Percentiles rank a stretch among this genome's conserved stretches.
Conservation (phyloP, 1,140 invertebrate species). For the Drosophila mayri region DNA sequence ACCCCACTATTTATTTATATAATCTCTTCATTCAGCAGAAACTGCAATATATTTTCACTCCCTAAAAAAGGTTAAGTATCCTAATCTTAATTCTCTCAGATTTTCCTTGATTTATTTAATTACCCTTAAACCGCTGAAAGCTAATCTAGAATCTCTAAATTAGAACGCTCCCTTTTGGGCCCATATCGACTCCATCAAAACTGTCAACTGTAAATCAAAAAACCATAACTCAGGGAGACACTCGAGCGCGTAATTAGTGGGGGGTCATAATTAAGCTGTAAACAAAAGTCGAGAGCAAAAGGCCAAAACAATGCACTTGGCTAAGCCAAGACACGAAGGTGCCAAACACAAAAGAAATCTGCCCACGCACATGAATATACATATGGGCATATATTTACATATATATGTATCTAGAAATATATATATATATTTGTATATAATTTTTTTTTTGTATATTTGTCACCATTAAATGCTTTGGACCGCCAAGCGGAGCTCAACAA, state of each 20-base stretch:
- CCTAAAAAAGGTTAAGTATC: neutral
- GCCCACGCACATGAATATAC: slow-evolving; percentile 44
- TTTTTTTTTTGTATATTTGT: slow-evolving; percentile 21
- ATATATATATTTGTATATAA: neutral
- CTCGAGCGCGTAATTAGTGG: slow-evolving; percentile 63
- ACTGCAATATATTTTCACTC: neutral
- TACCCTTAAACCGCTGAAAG: neutral
- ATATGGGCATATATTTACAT: slow-evolving; percentile 10
- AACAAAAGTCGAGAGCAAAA: slow-evolving; percentile 26
- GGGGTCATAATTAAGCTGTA: slow-evolving; percentile 68
- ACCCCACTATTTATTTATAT: no score
- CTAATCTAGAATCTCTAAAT: slow-evolving; percentile 20
- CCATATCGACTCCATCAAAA: slow-evolving; percentile 53
- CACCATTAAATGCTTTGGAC: slow-evolving; percentile 41
- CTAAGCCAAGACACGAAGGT: slow-evolving; percentile 33
- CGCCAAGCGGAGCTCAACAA: slow-evolving; percentile 51
- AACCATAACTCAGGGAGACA: slow-evolving; percentile 68
- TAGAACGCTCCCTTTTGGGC: slow-evolving; percentile 8
- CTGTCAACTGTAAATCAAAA: slow-evolving; percentile 80
- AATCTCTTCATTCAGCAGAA: neutral
- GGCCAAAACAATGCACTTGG: slow-evolving; percentile 36
- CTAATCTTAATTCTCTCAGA: slow-evolving; percentile 1
- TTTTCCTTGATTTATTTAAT: slow-evolving; percentile 2
- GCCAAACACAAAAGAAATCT: slow-evolving; percentile 29
- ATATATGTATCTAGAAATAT: neutral